Evolutionary conservation across 2,113 vertebrate species (phyloP), one percentile per base, ranked within the genome.

Genomic region (Onychorhynchus coronatus): DNA sequence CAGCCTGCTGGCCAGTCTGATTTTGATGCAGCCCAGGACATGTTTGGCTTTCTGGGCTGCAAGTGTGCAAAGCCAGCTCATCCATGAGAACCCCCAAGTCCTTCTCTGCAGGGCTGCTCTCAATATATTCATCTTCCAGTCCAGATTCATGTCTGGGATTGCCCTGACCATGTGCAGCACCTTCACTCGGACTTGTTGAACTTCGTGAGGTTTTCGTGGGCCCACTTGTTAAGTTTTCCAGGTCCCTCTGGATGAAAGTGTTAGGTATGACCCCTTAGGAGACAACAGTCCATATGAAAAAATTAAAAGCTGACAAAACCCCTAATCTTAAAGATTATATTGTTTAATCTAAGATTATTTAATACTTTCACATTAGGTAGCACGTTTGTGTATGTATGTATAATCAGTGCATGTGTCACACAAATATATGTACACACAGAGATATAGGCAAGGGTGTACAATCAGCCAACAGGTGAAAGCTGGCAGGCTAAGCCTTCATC

Each of bases 361-460:
- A 62, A 56, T 62, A 44, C n/a, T 75, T 50, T 28, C 15, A 63
- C 63, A 52, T 42, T 50, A 71, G 42, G 50, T 44, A 21, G 23
- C 13, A 5, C 2, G 0, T 22, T 3, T 44, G 12, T 21, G 4
- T 37, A 8, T n/a, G 7, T 59, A 7, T 35, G 10, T 39, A 12
- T 41, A 66, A 47, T 39, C 41, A 84, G 9, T 68, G 33, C 47
- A 33, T 5, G 8, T 47, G 14, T 65, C 74, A 72, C 1, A 2
- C 50, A 85, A 72, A 71, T 71, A 63, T 2, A 50, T 17, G 41
- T 37, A 62, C 12, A 73, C 18, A 68, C 6, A 39, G 3, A 59
- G 18, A 44, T 17, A 12, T 1, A 75, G 50, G 31, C 33, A 70
- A 65, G 59, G 50, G 17, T 44, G 88, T 49, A 73, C 39, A 73